Evolutionary conservation across 2,797 vertebrate species (phyloP).

Genomic region (Loriculus beryllinus): DNA sequence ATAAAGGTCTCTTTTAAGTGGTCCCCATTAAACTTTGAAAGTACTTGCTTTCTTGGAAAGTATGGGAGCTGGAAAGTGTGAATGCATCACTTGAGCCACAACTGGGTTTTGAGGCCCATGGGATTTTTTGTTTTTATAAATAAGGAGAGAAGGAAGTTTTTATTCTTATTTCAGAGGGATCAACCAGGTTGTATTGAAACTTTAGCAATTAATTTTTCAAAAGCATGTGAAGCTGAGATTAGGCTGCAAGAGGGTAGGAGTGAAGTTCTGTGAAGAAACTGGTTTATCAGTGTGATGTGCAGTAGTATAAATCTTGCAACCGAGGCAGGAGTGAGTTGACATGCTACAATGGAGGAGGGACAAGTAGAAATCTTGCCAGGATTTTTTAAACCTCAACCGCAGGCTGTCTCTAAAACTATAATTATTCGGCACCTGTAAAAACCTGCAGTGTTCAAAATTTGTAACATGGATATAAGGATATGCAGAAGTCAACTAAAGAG

Average conservation of each 20-base stretch:
- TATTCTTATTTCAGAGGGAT: not conserved
- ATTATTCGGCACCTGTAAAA: not conserved
- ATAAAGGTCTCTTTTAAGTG: not conserved
- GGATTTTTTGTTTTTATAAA: not conserved
- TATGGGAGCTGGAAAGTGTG: not conserved
- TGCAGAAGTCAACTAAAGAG: not conserved
- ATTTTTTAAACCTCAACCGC: not conserved
- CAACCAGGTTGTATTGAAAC: not conserved
- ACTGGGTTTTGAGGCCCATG: not conserved
- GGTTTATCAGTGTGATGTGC: not conserved
- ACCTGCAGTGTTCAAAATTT: not conserved
- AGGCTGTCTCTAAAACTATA: not conserved
- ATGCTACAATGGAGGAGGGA: not conserved
- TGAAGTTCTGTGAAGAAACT: not conserved
- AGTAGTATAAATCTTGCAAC: not conserved
- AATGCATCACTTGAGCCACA: not conserved
- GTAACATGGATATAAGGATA: not conserved
- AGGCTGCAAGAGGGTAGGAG: not conserved
- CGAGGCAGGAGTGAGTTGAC: not conserved
- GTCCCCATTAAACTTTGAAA: not conserved
- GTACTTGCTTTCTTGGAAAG: not conserved
- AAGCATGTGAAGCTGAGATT: accelerated
- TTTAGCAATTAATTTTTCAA: not conserved
- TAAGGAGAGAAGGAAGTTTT: not conserved
- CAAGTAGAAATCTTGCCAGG: not conserved